A percentile compares a stretch with the other conserved stretches of the same genome.
These are phyloP conservation scores for Eufriesea mexicana DNA, from an alignment of 1,140 invertebrate genomes.

Conservation along the genomic window DNA sequence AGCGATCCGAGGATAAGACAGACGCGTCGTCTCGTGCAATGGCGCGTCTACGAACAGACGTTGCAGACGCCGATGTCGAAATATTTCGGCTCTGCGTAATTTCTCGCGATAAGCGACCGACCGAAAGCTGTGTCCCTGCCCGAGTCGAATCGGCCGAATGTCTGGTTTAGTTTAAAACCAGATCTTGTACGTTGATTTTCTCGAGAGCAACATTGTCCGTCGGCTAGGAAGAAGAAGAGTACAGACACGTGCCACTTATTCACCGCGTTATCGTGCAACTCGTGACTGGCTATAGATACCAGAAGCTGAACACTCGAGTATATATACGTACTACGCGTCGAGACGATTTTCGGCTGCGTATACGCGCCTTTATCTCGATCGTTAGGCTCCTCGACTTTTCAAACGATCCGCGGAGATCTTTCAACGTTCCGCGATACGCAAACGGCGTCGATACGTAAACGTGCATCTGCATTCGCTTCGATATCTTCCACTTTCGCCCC, in stretches of 20 bases:
- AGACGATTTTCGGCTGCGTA: slow-evolving; percentile 47
- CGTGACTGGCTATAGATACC: slow-evolving; percentile 41
- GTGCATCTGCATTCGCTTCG: too few relatives aligned
- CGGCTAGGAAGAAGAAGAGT: slow-evolving; percentile 32
- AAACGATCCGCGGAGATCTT: neutral
- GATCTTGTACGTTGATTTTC: slow-evolving; percentile 28
- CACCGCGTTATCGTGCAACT: slow-evolving; percentile 48
- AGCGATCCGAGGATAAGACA: neutral
- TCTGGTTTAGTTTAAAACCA: slow-evolving; percentile 45
- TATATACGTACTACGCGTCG: slow-evolving; percentile 10
- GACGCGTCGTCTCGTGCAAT: slow-evolving; percentile 11
- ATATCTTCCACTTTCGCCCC: too few relatives aligned
- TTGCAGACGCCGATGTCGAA: slow-evolving; percentile 32
- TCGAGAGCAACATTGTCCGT: slow-evolving; percentile 46
- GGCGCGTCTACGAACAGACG: neutral
- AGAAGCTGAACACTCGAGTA: slow-evolving; percentile 41
- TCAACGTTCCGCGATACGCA: neutral
- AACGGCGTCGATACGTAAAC: too few relatives aligned
- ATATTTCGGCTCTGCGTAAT: slow-evolving; percentile 33
- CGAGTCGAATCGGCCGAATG: slow-evolving; percentile 1
- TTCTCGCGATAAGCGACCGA: slow-evolving; percentile 15
- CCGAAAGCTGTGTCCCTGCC: slow-evolving; percentile 7
- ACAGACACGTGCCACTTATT: slow-evolving; percentile 69
- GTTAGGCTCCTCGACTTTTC: neutral
- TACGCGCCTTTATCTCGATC: neutral